Percentiles rank a stretch among this genome's conserved stretches.
phyloP scores from a whole-genome alignment of 2,888 invertebrate species.

The Ennomos quercinarius region DNA sequence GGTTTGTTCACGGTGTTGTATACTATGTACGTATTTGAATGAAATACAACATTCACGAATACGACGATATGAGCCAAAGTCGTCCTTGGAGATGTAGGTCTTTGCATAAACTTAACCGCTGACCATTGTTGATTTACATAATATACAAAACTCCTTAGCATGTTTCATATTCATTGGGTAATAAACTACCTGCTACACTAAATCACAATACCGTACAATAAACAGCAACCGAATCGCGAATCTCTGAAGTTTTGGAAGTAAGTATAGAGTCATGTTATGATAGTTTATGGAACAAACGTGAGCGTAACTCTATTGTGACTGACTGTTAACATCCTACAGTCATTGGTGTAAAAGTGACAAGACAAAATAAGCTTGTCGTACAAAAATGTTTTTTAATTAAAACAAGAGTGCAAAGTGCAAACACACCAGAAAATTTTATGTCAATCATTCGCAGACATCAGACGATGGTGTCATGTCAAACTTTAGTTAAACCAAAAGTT shows the following conservation, averaged over 20 bases:
- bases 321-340: no score
- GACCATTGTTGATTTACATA: slow-evolving; percentile 9
- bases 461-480: slow-evolving; percentile 24
- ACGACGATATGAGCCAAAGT: neutral
- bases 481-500: slow-evolving; percentile 25
- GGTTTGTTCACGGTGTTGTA: neutral
- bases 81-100: slow-evolving; percentile 19
- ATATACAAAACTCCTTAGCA: neutral
- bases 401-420: neutral
- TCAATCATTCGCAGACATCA: slow-evolving; percentile 16
- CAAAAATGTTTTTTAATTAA: neutral
- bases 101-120: slow-evolving; percentile 10
- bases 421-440: slow-evolving; percentile 1
- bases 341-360: no score
- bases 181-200: no score
- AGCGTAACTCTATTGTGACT: no score
- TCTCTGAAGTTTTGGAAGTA: no score
- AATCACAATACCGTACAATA: no score
- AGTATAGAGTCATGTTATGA: no score
- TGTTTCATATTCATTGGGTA: slow-evolving; percentile 1
- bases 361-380: no score
- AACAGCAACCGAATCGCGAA: no score
- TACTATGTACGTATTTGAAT: slow-evolving; percentile 1
- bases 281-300: no score
- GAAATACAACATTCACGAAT: slow-evolving; percentile 11